These are phyloP conservation scores for Trilocha varians DNA, from an alignment of 2,888 invertebrate species.

Conservation along the genomic window DNA sequence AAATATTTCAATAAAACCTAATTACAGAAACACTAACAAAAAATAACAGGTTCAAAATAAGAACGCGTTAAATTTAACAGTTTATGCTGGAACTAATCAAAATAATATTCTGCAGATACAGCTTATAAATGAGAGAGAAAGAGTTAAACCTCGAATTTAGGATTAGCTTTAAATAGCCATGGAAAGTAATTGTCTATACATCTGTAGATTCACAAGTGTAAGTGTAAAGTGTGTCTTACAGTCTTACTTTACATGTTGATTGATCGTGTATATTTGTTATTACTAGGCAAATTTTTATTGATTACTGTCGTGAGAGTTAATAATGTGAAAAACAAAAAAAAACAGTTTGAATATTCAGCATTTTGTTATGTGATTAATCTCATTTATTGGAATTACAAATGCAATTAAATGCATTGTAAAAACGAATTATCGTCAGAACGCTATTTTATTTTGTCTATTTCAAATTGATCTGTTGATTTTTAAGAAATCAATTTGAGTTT, in stretches of 20 bases:
- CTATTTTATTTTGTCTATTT: too few species aligned
- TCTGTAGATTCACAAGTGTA: slow-evolving; percentile 1
- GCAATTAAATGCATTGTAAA: too few species aligned
- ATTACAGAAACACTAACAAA: too few species aligned
- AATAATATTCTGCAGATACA: background rate
- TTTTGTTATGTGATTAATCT: too few species aligned
- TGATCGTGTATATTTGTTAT: slow-evolving; percentile 1
- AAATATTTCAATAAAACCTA: too few species aligned
- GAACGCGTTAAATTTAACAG: background rate
- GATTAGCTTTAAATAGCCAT: slow-evolving; percentile 1
- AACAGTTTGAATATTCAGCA: too few species aligned
- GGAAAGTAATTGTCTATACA: background rate
- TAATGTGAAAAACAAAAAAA: too few species aligned
- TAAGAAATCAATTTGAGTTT: too few species aligned
- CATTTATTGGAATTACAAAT: too few species aligned
- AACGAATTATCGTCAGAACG: too few species aligned
- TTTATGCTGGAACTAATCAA: background rate
- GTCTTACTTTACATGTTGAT: slow-evolving; percentile 13
- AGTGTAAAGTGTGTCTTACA: slow-evolving; percentile 6
- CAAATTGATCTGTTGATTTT: too few species aligned
- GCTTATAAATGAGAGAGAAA: slow-evolving; percentile 1
- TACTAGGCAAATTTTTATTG: background rate
- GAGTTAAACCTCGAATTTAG: background rate
- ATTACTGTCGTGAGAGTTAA: background rate
- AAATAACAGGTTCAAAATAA: too few species aligned